Evolutionary conservation across 2,888 invertebrate genomes (phyloP).

Genomic region (Tetanocera ferruginea): DNA sequence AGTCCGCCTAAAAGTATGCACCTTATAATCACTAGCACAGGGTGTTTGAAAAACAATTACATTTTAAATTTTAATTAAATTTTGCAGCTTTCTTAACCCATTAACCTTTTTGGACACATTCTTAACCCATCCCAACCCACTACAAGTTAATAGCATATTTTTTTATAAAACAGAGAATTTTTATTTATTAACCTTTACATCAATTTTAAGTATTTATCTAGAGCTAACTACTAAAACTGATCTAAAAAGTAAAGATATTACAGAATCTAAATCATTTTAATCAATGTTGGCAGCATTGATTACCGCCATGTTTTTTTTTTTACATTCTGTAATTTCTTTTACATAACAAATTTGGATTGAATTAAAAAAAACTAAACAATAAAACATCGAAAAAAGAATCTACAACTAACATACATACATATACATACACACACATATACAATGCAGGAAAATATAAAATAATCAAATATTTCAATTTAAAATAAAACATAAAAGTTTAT

Average conservation of each 20-base stretch:
- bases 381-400: conserved; percentile 7
- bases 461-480: neutral
- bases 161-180: neutral
- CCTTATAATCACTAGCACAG: neutral
- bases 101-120: neutral
- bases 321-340: conserved; percentile 11
- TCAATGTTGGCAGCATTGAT: neutral
- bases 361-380: conserved; percentile 3
- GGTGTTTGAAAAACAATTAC: too few species aligned
- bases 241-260: conserved; percentile 45
- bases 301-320: conserved; percentile 44
- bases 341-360: conserved; percentile 35
- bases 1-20: conserved; percentile 7
- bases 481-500: neutral
- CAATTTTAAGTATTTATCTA: conserved; percentile 33
- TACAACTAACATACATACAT: neutral
- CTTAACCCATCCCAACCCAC: too few species aligned
- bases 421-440: neutral
- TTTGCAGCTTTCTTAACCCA: too few species aligned
- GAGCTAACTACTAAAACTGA: conserved; percentile 32
- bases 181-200: conserved; percentile 7
- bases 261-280: conserved; percentile 44
- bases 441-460: neutral
- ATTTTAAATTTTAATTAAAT: too few species aligned
- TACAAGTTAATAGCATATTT: neutral